These are phyloP conservation scores for Puma concolor DNA, from an alignment of 2,113 vertebrate genomes.

Conservation along the genomic window DNA sequence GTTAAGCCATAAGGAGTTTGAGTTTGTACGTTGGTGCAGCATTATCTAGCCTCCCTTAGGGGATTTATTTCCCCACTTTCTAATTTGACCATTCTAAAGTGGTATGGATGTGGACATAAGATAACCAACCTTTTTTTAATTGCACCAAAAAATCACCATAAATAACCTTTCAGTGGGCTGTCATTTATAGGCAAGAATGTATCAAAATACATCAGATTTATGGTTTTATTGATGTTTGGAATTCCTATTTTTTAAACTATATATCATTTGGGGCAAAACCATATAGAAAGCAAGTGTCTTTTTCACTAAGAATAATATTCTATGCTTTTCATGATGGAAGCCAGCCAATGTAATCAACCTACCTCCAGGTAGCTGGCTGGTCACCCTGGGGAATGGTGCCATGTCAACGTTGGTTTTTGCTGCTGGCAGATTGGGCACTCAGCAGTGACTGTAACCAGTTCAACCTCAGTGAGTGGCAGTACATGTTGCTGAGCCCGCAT, in stretches of 20 bases:
- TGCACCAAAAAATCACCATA: neutral
- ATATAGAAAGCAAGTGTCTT: neutral
- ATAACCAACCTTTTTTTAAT: neutral
- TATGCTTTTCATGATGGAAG: conserved; percentile 49
- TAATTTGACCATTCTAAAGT: neutral
- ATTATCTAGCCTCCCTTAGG: neutral
- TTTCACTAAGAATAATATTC: conserved; percentile 36
- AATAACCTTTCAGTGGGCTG: neutral
- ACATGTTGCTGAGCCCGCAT: neutral
- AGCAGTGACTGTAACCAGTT: conserved; percentile 66
- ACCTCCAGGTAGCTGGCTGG: conserved; percentile 75
- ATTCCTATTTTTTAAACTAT: neutral
- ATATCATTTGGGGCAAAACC: neutral
- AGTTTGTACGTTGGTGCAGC: neutral
- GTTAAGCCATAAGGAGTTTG: neutral
- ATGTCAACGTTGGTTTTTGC: conserved; percentile 49
- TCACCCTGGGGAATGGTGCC: conserved; percentile 64
- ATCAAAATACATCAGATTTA: neutral
- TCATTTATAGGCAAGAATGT: neutral
- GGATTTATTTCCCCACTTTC: neutral
- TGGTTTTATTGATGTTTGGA: neutral
- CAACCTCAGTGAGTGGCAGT: conserved; percentile 28
- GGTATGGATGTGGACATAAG: neutral
- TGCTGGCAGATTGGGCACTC: conserved; percentile 66
- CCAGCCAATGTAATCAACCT: conserved; percentile 73